Evolutionary conservation across 1,140 invertebrate species (phyloP).

Genomic region (Megalopta genalis): DNA sequence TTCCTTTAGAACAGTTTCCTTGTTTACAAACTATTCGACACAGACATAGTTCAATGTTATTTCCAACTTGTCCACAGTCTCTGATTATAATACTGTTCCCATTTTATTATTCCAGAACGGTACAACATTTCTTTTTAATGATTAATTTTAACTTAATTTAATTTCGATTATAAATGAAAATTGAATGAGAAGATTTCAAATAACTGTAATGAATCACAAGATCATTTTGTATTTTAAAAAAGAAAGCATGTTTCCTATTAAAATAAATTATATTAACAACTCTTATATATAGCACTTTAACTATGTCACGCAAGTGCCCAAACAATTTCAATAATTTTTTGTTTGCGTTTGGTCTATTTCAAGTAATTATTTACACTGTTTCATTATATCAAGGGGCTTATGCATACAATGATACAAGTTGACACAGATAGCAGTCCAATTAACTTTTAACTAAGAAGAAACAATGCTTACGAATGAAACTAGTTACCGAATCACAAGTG

Average conservation of each 20-base stretch:
- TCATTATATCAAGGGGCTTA: conserved; percentile 33
- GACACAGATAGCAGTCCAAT: conserved; percentile 45
- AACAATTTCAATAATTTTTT: conserved; percentile 40
- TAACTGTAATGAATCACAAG: not conserved
- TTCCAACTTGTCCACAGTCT: not conserved
- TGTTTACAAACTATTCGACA: not conserved
- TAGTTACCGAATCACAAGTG: conserved; percentile 38
- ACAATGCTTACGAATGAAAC: conserved; percentile 29
- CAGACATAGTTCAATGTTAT: not conserved
- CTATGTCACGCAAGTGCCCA: conserved; percentile 61
- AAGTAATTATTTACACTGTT: conserved; percentile 58
- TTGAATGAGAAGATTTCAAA: not conserved
- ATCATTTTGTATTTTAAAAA: conserved; percentile 17
- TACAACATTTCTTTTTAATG: not conserved
- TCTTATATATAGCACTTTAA: conserved; percentile 39
- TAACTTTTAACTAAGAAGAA: conserved; percentile 23
- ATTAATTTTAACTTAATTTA: not conserved
- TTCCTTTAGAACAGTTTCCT: not conserved
- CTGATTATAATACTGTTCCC: conserved; percentile 29
- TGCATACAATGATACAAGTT: conserved; percentile 46
- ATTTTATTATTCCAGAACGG: not conserved
- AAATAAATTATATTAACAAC: conserved; percentile 57
- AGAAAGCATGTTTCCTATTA: not conserved
- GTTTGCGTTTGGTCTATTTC: conserved; percentile 42
- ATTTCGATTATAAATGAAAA: not conserved